Percentiles rank a stretch among this genome's conserved stretches.
phyloP scores from a whole-genome alignment of 2,888 invertebrate genomes.

The Dryocosmus kuriphilus region DNA sequence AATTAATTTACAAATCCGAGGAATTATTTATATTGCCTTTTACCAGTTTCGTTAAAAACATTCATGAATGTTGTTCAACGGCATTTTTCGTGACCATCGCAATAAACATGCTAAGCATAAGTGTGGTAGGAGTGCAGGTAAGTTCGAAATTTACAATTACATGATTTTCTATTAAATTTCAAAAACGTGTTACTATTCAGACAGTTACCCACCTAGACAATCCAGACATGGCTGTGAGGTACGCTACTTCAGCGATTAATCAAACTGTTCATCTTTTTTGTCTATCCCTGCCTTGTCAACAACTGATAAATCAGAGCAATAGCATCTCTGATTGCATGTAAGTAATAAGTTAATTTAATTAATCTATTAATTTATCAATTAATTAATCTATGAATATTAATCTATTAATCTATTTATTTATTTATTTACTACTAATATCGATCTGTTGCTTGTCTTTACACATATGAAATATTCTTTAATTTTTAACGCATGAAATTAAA shows the following conservation, averaged over 20 bases:
- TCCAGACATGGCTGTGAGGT: background rate
- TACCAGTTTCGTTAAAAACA: background rate
- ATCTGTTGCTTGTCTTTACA: too few species aligned
- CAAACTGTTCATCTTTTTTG: background rate
- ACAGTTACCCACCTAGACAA: background rate
- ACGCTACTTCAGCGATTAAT: background rate
- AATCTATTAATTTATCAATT: too few species aligned
- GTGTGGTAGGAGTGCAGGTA: background rate
- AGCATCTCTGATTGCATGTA: constrained; percentile 1
- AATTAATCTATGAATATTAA: too few species aligned
- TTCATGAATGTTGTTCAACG: constrained; percentile 2
- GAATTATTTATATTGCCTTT: background rate
- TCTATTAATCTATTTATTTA: too few species aligned
- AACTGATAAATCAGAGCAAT: background rate
- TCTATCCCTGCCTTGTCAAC: background rate
- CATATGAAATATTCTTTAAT: too few species aligned
- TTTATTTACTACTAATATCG: too few species aligned
- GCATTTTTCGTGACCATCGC: background rate
- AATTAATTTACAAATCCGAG: background rate
- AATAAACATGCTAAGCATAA: background rate
- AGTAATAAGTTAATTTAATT: background rate
- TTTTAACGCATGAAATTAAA: too few species aligned
- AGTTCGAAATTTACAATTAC: background rate
- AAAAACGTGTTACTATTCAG: background rate
- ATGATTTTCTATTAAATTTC: background rate